A percentile compares a stretch with the other conserved stretches of the same genome.
Conservation (phyloP, 1,140 invertebrate genomes). For the Musca domestica region DNA sequence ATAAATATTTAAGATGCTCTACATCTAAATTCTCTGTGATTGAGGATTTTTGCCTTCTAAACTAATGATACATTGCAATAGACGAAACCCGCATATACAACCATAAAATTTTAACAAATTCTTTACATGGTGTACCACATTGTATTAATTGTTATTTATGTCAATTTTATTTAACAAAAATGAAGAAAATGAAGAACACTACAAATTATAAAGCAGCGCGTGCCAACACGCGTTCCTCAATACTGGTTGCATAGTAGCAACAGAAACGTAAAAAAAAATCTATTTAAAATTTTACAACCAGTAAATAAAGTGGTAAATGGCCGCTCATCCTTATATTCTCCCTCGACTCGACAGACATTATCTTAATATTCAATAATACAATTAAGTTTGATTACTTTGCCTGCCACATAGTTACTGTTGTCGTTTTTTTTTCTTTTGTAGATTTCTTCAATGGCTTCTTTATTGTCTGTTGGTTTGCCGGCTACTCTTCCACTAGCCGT, state of each 20-base stretch:
- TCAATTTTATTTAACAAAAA: background rate
- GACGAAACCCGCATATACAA: too few species aligned
- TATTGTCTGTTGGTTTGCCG: background rate
- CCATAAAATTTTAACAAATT: too few species aligned
- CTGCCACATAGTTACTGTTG: background rate
- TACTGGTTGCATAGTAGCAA: background rate
- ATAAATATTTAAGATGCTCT: too few species aligned
- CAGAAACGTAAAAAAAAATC: background rate
- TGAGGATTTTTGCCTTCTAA: too few species aligned
- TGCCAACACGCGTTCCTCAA: conserved; percentile 1
- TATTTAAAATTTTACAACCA: background rate
- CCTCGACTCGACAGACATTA: background rate
- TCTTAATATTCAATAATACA: conserved; percentile 13
- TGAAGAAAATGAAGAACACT: background rate
- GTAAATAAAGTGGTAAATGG: background rate
- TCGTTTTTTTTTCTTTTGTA: background rate
- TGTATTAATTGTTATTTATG: too few species aligned
- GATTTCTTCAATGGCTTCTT: background rate
- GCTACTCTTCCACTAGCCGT: too few species aligned
- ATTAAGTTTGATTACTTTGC: conserved; percentile 14
- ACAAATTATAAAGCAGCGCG: conserved; percentile 7
- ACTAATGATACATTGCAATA: too few species aligned
- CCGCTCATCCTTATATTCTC: background rate
- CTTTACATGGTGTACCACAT: too few species aligned
- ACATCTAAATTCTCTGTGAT: too few species aligned